phyloP scores from a whole-genome alignment of 2,797 vertebrate species.

The Siniperca scherzeri region DNA sequence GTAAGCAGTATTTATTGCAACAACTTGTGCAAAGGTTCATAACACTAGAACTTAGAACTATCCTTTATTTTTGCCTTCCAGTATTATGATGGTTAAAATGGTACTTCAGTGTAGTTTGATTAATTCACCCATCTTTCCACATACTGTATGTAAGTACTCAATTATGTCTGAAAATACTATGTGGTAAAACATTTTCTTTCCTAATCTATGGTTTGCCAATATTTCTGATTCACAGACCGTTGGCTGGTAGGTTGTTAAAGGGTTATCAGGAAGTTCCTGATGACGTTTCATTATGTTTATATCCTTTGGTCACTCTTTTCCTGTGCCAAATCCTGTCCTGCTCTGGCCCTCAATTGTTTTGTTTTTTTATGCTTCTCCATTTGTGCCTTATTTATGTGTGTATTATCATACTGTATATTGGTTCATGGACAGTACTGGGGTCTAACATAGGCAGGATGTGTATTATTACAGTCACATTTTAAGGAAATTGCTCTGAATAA shows the following conservation, averaged over 20 bases:
- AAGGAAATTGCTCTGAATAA: constrained; percentile 43
- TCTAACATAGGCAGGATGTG: constrained; percentile 50
- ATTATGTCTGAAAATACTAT: constrained; percentile 36
- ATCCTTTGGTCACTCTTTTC: constrained; percentile 56
- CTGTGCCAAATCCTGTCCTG: constrained; percentile 80
- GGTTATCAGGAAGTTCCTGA: constrained; percentile 40
- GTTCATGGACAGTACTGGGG: constrained; percentile 64
- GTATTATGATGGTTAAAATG: constrained; percentile 60
- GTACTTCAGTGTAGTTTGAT: constrained; percentile 46
- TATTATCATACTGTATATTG: constrained; percentile 70
- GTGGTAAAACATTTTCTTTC: constrained; percentile 31
- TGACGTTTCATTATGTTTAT: constrained; percentile 55
- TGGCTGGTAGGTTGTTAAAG: constrained; percentile 29
- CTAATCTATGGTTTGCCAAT: constrained; percentile 16
- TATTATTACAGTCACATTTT: constrained; percentile 75
- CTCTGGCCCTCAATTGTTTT: constrained; percentile 28
- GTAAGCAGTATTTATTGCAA: constrained; percentile 77
- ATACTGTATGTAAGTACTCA: constrained; percentile 36
- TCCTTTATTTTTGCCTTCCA: constrained; percentile 61
- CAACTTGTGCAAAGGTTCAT: constrained; percentile 59
- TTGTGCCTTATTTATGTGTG: constrained; percentile 87
- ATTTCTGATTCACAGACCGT: constrained; percentile 30
- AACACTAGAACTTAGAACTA: constrained; percentile 79
- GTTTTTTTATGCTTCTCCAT: constrained; percentile 73
- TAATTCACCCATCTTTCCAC: constrained; percentile 8